These are phyloP conservation scores for Psittacara wagleri DNA, from an alignment of 2,113 vertebrate species.

Conservation along the genomic window DNA sequence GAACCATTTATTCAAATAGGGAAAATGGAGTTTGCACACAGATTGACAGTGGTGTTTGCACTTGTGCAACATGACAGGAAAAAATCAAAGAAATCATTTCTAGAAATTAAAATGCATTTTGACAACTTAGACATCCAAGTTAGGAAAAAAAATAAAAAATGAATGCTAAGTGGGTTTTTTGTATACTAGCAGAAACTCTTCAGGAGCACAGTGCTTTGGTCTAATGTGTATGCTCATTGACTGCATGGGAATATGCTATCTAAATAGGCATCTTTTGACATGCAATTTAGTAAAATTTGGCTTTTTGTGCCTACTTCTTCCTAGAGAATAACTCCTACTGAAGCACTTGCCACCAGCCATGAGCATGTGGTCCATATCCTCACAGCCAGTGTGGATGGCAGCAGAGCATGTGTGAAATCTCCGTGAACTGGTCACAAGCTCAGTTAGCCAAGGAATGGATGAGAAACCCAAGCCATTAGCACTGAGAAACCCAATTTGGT, in stretches of 20 bases:
- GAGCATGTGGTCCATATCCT: background rate
- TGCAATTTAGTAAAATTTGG: background rate
- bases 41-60: too few species aligned
- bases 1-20: too few species aligned
- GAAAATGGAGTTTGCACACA: too few species aligned
- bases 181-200: background rate
- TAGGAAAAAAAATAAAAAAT: background rate
- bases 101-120: background rate
- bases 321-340: background rate
- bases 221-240: background rate
- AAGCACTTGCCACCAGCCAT: background rate
- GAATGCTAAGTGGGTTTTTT: background rate
- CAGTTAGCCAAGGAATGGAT: background rate
- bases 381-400: background rate
- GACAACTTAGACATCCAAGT: background rate
- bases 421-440: background rate
- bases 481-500: background rate
- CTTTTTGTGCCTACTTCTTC: background rate
- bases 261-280: background rate
- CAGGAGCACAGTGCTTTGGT: background rate
- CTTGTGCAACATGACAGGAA: too few species aligned
- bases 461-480: background rate
- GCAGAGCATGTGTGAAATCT: background rate
- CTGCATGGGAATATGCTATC: background rate
- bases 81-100: background rate